Base-by-base conservation (phyloP, 2,888 invertebrate species). In the Platycnemis pennipes region DNA sequence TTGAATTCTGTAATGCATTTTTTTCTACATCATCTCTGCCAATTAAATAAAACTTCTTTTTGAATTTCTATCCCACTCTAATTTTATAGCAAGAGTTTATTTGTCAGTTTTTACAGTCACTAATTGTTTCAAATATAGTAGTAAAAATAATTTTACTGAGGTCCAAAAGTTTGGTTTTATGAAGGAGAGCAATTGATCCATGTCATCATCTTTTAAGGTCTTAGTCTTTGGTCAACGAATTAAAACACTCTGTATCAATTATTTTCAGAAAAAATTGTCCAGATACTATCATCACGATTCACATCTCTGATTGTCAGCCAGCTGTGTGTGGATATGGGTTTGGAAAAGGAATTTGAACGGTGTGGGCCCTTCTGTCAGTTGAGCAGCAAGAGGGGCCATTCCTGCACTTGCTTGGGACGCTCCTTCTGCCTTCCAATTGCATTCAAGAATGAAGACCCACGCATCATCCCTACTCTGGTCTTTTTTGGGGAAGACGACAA, bases 401-500 rank as follows among this genome's bases (percentile, higher is more conserved):
- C 91, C n/a, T 91, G 63, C n/a, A 44, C 56, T 22, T 91, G 91
- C 42, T n/a, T 91, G 91, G 91, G 91, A 1, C 91, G 91, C 44
- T 63, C 91, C n/a, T 91, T 91, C 69, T 91, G 91, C 69, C 53
- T 91, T 11, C 91, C 91, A 13, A 44, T 63, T 11, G n/a, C 91
- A 26, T 63, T 19, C n/a, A 8, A 69, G 5, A 63, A 91, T 63
- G 63, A 91, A 63, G 53, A 56, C 26, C 91, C 91, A 13, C 69
- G 91, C 8, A 44, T 69, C 44, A 91, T 63, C 7, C 91, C 91
- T 19, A 56, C 91, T 44, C 63, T 91, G 16, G 91, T 91, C 42
- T 91, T 63, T 91, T 91, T 91, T 91, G 91, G 91, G 44, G 56
- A 56, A 26, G 91, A 91, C n/a, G 69, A 26, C n/a, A n/a, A n/a